Percentiles rank a stretch among this genome's conserved stretches.
Evolutionary conservation across 2,113 vertebrate species (phyloP).

Genomic region (Paradoxurus hermaphroditus): DNA sequence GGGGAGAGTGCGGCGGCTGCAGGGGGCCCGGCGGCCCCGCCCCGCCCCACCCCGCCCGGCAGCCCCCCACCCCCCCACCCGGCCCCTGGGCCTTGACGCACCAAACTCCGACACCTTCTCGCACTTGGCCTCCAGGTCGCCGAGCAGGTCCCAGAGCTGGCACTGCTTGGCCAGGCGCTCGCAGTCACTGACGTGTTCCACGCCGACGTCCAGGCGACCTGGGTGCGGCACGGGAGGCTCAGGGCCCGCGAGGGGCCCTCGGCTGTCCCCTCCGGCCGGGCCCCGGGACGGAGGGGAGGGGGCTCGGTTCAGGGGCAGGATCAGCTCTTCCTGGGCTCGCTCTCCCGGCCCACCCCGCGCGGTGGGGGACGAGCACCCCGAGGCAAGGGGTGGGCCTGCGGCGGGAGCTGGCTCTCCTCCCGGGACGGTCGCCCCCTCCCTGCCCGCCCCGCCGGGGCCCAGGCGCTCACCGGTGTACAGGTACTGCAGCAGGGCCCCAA

Average conservation of each 20-base stretch:
- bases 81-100: constrained; percentile 73
- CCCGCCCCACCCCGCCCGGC: rapidly evolving
- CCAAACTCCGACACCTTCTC: constrained; percentile 96
- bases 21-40: background rate
- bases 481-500: constrained; percentile 94
- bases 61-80: background rate
- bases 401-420: background rate
- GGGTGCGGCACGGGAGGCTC: background rate
- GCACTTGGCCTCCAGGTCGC: constrained; percentile 93
- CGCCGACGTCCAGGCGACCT: constrained; percentile 93
- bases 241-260: background rate
- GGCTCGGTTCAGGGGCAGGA: background rate
- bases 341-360: rapidly evolving
- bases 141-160: constrained; percentile 91
- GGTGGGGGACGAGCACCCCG: background rate
- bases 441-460: background rate
- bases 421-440: background rate
- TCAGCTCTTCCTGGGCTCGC: background rate
- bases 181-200: constrained; percentile 93
- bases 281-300: background rate
- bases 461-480: constrained; percentile 92
- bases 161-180: constrained; percentile 96
- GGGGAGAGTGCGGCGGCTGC: constrained; percentile 31
- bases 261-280: background rate
- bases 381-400: background rate